Percentiles rank a stretch among this genome's conserved stretches.
These are phyloP conservation scores for Acrobasis suavella DNA, from an alignment of 2,888 invertebrate genomes.

Conservation along the genomic window DNA sequence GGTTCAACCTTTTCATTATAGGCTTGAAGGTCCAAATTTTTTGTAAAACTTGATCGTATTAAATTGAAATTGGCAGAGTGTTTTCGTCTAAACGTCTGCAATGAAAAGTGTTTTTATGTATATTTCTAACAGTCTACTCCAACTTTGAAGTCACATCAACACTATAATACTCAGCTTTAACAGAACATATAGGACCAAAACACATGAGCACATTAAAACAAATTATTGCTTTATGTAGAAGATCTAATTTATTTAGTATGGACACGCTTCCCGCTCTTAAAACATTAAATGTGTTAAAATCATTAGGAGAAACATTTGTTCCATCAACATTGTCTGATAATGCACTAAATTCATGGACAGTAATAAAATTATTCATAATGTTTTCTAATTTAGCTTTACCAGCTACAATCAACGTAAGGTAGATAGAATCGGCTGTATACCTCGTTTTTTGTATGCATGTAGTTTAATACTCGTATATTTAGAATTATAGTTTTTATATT, in stretches of 20 bases:
- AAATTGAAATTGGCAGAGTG: conserved; percentile 57
- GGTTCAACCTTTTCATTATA: conserved; percentile 66
- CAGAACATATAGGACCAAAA: conserved; percentile 46
- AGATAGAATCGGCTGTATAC: conserved; percentile 32
- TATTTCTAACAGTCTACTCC: conserved; percentile 56
- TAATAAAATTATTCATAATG: conserved; percentile 38
- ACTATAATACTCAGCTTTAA: conserved; percentile 32
- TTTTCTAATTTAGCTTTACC: conserved; percentile 37
- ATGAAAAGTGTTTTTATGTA: conserved; percentile 61
- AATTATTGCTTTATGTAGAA: conserved; percentile 53
- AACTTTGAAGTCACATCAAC: conserved; percentile 31
- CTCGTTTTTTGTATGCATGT: conserved; percentile 30
- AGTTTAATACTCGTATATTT: conserved; percentile 14
- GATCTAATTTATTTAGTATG: conserved; percentile 37
- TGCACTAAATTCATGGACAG: conserved; percentile 41
- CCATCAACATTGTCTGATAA: conserved; percentile 40
- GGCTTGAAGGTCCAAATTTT: conserved; percentile 51
- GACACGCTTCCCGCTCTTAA: conserved; percentile 37
- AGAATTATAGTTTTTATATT: conserved; percentile 24
- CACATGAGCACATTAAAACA: conserved; percentile 55
- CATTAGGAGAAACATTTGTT: conserved; percentile 36
- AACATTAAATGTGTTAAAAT: conserved; percentile 33
- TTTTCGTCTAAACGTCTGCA: conserved; percentile 52
- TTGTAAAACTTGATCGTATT: conserved; percentile 30
- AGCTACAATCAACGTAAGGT: conserved; percentile 29